A percentile compares a stretch with the other conserved stretches of the same genome.
phyloP scores from a whole-genome alignment of 2,888 invertebrate species.

The Netelia inedita region DNA sequence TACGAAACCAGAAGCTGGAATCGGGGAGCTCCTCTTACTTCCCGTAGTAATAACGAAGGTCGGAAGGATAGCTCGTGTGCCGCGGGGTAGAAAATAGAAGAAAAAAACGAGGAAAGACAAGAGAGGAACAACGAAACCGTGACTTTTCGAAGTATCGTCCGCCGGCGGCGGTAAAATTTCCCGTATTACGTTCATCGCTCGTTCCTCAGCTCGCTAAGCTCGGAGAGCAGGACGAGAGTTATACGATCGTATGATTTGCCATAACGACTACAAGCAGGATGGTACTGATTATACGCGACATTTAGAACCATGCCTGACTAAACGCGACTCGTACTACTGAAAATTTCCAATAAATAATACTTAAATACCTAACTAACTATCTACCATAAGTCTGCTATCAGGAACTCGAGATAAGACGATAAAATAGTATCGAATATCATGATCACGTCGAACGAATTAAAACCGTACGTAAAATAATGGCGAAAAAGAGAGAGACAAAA shows the following conservation, averaged over 20 bases:
- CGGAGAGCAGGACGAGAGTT: neutral
- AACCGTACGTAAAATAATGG: no score
- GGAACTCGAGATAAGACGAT: neutral
- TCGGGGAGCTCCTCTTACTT: neutral
- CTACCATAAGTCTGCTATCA: neutral
- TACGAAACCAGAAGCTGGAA: neutral
- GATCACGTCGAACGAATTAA: no score
- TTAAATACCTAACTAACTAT: neutral
- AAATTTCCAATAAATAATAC: neutral
- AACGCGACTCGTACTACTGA: neutral
- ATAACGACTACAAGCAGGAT: neutral
- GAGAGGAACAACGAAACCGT: neutral
- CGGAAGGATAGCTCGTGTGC: slow-evolving; percentile 7
- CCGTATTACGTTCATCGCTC: neutral
- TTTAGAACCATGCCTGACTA: neutral
- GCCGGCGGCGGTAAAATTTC: slow-evolving; percentile 2
- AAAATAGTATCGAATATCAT: neutral
- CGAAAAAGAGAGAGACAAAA: no score
- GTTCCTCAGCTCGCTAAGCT: neutral
- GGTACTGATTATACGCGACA: slow-evolving; percentile 17
- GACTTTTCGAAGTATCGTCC: slow-evolving; percentile 6
- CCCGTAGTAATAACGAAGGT: slow-evolving; percentile 19
- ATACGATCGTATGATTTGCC: slow-evolving; percentile 11
- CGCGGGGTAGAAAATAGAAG: neutral
- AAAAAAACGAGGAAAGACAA: neutral